Base-by-base conservation (phyloP, 2,888 invertebrate species). In the Polydrusus tereticollis region DNA sequence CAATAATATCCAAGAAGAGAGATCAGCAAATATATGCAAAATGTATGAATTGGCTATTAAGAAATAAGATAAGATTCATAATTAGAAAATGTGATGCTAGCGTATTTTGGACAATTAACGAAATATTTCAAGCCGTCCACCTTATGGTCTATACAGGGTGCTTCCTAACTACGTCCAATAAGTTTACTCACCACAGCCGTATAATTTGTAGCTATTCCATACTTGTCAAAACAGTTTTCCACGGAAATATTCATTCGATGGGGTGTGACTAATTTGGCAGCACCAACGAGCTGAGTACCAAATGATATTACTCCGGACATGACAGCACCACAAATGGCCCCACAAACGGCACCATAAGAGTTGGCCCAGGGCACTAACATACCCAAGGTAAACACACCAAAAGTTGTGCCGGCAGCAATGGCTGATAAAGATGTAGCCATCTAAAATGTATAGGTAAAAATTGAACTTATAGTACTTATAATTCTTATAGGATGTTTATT, bases 281-380 rank as follows among this genome's bases (percentile, higher is more conserved):
- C 92, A 0, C 89, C 87, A 0, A 90, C 90, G 1, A 89, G 87
- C 82, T 93, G 93, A 0, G 90, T 88, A 16, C 94, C 93, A 79
- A 92, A 86, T 2, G 92, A 89, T 7, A 90, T 86, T 85, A 90
- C 88, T 8, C 91, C 89, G 0, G 92, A 87, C 77, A 90, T 82
- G 38, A 90, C 64, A 47, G 89, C 88, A 72, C 93, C 90, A 55
- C 89, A 86, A 72, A 92, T 79, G 38, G 89, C 90, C 12, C 93
- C 91, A 52, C 86, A 83, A 43, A 89, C 81, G 21, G 89, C 88
- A 58, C 93, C 92, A 79, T 90, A 87, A 0, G 90, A 89, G 69
- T 93, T 94, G 65, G 92, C 90, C 92, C 93, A 95, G 47, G 95
- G 94, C 80, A 93, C 89, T 75, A 91, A 87, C 91, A 95, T 94